Conservation (phyloP, 2,888 invertebrate species). For the Platycheirus rosarum region DNA sequence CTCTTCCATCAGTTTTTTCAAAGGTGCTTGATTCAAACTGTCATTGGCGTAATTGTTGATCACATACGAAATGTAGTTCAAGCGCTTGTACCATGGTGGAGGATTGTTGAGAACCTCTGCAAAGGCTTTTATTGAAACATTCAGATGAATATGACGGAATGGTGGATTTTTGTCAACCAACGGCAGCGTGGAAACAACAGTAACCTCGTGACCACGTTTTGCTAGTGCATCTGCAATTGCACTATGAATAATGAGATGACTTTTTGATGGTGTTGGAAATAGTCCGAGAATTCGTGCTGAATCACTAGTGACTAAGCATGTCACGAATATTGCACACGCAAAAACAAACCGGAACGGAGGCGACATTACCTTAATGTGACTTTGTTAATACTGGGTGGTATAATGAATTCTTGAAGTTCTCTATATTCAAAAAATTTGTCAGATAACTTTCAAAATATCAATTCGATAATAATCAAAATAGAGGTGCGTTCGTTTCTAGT, state of each 20-base stretch:
- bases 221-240: slow-evolving; percentile 77
- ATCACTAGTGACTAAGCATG: not conserved
- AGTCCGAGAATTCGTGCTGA: slow-evolving; percentile 78
- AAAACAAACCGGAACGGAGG: not conserved
- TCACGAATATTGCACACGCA: not conserved
- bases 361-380: not conserved
- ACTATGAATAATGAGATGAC: slow-evolving; percentile 78
- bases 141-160: slow-evolving; percentile 3
- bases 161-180: slow-evolving; percentile 20
- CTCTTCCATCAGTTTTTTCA: slow-evolving; percentile 58
- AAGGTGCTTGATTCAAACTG: slow-evolving; percentile 15
- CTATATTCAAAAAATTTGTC: not conserved
- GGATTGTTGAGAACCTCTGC: not conserved
- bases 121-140: not conserved
- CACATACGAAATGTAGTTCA: not conserved
- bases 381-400: not conserved
- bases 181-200: slow-evolving; percentile 76
- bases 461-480: not conserved
- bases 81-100: not conserved
- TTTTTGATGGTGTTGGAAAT: slow-evolving; percentile 78
- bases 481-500: too few relatives aligned
- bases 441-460: not conserved
- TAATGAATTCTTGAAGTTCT: not conserved
- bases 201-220: slow-evolving; percentile 79
- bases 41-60: slow-evolving; percentile 13